Conservation (phyloP, 1,140 invertebrate genomes). For the Aleiodes sp. region DNA sequence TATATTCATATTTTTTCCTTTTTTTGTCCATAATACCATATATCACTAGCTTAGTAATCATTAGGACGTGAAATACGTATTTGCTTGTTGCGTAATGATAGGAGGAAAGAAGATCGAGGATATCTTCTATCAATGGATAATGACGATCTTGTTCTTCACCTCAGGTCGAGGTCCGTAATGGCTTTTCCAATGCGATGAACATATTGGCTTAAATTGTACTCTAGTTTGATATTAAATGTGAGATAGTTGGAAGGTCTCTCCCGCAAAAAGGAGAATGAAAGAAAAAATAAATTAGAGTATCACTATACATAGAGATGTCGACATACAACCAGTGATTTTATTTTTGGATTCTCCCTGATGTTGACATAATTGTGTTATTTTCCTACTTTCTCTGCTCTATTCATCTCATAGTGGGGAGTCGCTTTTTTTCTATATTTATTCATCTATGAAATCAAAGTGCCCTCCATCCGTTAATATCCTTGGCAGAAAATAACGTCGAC, state of each 20-base stretch:
- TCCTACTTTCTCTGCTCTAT: not conserved
- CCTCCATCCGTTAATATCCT: too few species aligned
- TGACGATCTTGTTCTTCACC: slow-evolving; percentile 15
- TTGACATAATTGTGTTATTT: not conserved
- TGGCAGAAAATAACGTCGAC: too few species aligned
- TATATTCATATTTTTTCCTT: not conserved
- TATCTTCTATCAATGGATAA: not conserved
- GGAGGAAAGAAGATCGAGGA: not conserved
- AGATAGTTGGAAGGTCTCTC: not conserved
- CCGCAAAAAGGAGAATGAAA: too few species aligned
- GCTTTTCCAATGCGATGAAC: not conserved
- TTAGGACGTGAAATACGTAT: not conserved
- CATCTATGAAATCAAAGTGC: too few species aligned
- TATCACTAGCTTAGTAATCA: slow-evolving; percentile 2
- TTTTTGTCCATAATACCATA: not conserved
- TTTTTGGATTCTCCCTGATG: not conserved
- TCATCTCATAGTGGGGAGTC: too few species aligned
- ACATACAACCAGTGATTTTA: not conserved
- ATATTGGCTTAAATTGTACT: not conserved
- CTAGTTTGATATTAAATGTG: not conserved
- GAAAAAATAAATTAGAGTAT: not conserved
- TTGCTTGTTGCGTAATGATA: not conserved
- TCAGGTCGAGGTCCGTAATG: not conserved
- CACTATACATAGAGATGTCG: not conserved
- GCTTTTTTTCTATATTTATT: too few species aligned